Percentiles rank a stretch among this genome's conserved stretches.
Conservation (phyloP, 92 coral and sea anemone genomes). For the Heliopora coerulea region DNA sequence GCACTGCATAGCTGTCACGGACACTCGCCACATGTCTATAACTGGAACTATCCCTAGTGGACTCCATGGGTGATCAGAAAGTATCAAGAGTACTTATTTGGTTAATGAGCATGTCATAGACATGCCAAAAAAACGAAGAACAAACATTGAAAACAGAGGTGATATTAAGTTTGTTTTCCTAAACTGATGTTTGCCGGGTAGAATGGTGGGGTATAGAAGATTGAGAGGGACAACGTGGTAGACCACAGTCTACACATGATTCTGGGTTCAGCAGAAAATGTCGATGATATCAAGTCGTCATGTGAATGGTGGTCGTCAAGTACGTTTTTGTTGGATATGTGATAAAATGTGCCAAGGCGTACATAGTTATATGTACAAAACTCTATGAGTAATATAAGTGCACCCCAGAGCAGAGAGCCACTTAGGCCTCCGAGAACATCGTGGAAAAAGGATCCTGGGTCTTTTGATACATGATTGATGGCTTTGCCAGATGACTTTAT, state of each 20-base stretch:
- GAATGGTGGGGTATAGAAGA: not conserved
- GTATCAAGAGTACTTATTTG: not conserved
- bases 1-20: not conserved
- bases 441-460: slow-evolving; percentile 18
- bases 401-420: slow-evolving; percentile 21
- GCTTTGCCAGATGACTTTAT: not conserved
- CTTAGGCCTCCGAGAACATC: slow-evolving; percentile 9
- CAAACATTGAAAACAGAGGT: slow-evolving; percentile 21
- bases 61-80: not conserved
- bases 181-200: not conserved
- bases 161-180: not conserved
- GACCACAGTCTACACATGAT: slow-evolving; percentile 23
- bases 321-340: not conserved
- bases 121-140: not conserved
- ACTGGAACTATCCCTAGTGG: not conserved
- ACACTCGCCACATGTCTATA: not conserved
- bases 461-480: not conserved
- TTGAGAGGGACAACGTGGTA: slow-evolving; percentile 20
- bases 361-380: slow-evolving; percentile 3
- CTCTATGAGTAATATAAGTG: not conserved
- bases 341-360: not conserved
- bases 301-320: not conserved
- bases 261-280: not conserved
- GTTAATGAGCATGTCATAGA: not conserved
- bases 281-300: not conserved